These are phyloP conservation scores for Heliconius eleuchia DNA, from an alignment of 1,140 invertebrate species.

Conservation along the genomic window DNA sequence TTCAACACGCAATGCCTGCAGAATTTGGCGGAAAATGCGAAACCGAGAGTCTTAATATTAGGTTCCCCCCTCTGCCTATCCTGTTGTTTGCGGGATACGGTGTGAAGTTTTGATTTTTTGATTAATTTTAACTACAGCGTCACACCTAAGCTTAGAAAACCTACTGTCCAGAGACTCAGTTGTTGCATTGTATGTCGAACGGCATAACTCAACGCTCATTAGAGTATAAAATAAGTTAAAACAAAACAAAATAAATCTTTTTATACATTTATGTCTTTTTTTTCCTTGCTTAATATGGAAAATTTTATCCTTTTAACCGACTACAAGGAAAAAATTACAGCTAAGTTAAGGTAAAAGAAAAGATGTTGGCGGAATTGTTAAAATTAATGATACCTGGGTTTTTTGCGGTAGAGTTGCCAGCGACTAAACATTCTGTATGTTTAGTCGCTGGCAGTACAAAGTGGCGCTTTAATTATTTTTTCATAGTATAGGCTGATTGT, in stretches of 20 bases:
- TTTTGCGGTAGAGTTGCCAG: neutral
- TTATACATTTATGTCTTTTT: neutral
- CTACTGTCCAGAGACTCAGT: too few species aligned
- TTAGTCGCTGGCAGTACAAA: neutral
- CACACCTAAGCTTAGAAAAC: too few species aligned
- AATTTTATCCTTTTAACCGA: neutral
- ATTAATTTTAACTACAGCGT: too few species aligned
- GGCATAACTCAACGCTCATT: too few species aligned
- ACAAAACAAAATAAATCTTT: neutral
- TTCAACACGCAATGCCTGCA: too few species aligned
- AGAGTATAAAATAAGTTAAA: too few species aligned
- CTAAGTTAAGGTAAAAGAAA: neutral
- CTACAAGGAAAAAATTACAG: neutral
- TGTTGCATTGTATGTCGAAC: too few species aligned
- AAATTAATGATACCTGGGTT: constrained; percentile 8
- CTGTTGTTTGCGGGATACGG: too few species aligned
- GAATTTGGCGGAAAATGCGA: too few species aligned
- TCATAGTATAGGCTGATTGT: neutral
- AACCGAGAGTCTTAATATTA: too few species aligned
- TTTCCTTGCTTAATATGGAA: neutral
- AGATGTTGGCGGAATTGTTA: neutral
- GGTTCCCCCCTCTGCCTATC: too few species aligned
- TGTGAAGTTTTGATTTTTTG: too few species aligned
- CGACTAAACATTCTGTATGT: neutral
- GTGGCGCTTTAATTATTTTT: neutral